phyloP scores from a whole-genome alignment of 53 echinoderm and acorn worm genomes.

The Astropecten irregularis region DNA sequence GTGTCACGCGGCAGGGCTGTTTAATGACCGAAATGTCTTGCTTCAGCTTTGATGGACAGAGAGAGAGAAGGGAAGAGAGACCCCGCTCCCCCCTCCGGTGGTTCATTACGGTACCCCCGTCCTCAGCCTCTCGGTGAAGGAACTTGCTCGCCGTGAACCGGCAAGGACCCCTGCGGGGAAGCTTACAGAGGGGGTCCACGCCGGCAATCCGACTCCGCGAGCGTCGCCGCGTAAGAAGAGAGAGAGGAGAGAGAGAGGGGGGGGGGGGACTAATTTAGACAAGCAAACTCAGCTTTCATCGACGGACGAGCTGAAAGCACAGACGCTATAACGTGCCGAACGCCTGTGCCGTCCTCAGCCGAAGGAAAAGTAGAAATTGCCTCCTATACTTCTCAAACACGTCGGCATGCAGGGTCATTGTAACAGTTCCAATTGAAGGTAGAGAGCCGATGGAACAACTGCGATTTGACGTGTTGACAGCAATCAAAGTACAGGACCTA shows the following conservation, averaged over 20 bases:
- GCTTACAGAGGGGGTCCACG: no score
- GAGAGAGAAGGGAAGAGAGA: no score
- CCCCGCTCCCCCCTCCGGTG: no score
- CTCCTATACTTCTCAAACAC: not conserved
- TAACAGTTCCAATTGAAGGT: conserved; percentile 1
- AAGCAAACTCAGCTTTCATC: conserved; percentile 8
- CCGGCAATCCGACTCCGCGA: no score
- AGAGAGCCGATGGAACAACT: not conserved
- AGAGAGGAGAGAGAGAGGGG: no score
- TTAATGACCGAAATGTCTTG: not conserved
- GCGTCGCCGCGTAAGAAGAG: no score
- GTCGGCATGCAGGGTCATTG: conserved; percentile 15
- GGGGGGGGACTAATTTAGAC: not conserved
- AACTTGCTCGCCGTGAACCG: no score
- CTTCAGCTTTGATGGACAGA: not conserved
- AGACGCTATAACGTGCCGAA: no score
- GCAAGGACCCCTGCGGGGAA: no score
- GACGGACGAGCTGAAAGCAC: not conserved
- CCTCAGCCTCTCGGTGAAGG: no score
- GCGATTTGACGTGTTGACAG: not conserved
- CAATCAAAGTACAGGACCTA: not conserved
- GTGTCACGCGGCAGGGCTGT: not conserved
- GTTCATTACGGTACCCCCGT: no score
- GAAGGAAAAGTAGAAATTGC: conserved; percentile 4
- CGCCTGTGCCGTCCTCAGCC: not conserved